Base-by-base conservation (phyloP, 1,140 invertebrate species). In the Meloidogyne chitwoodi region DNA sequence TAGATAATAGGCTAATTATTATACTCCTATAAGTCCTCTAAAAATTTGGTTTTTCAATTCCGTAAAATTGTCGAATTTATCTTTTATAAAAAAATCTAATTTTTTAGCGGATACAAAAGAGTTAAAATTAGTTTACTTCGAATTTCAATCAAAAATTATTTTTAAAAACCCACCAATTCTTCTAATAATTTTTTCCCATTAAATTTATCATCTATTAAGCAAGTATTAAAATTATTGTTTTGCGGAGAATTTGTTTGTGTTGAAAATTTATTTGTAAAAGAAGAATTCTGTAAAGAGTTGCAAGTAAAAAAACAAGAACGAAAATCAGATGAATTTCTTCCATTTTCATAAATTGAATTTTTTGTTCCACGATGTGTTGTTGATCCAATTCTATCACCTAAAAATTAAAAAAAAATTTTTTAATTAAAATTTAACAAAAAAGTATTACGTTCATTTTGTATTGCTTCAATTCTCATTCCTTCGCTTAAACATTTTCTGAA, bases 341-440 rank as follows among this genome's bases (percentile, higher is more conserved):
- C 14, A 14, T 11, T 16, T 26, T 72, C 70, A 0, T 10, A 56
- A n/a, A 4, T 0, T 31, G 3, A 14, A 6, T n/a, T 22, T 31
- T 72, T 72, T 16, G 8, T 3, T 14, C 38, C 16, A 62, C 70
- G 70, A 27, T 63, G 70, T 5, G 70, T 72, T n/a, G 70, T 72
- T n/a, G 70, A 72, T 56, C 48, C 70, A 31, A 72, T 72, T 12
- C 70, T n/a, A 62, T 72, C 70, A 41, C 70, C 70, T 72, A 29
- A 3, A 56, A 72, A 12, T 62, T 26, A 48, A 22, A 14, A 16
- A 44, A 41, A 16, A 38, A 38, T 16, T 34, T 41, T 41, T 31
- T 41, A 19, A 19, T 31, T 8, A 41, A 38, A 0, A 69, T 41
- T 14, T 14, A 2, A 26, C 16, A 41, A 16, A 12, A 48, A 24